These are phyloP conservation scores for Thalpophila matura DNA, from an alignment of 2,888 invertebrate genomes.

Conservation along the genomic window DNA sequence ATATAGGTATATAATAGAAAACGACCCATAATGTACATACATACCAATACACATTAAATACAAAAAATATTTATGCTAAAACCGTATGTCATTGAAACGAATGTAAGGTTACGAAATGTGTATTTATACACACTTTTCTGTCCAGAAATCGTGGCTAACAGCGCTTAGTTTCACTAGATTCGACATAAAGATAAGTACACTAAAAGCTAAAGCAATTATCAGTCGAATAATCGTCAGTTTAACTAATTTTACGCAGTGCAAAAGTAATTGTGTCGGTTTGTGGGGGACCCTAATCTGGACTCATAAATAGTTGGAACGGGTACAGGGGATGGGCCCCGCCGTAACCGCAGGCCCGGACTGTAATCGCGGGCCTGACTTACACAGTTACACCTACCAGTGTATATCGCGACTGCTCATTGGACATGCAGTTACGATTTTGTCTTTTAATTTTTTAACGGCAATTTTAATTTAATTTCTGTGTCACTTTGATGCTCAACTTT, in stretches of 20 bases:
- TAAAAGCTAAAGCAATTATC: constrained; percentile 55
- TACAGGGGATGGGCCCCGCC: constrained; percentile 21
- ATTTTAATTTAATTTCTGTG: constrained; percentile 2
- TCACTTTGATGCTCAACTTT: no score
- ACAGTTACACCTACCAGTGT: constrained; percentile 15
- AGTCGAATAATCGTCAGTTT: constrained; percentile 49
- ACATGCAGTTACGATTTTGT: constrained; percentile 22
- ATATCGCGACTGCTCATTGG: constrained; percentile 30
- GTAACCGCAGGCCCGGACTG: constrained; percentile 46
- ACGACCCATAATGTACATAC: no score
- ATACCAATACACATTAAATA: constrained; percentile 6
- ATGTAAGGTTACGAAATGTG: not conserved
- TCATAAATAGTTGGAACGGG: constrained; percentile 58
- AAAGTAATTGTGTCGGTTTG: constrained; percentile 63
- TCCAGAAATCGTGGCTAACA: constrained; percentile 13
- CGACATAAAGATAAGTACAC: constrained; percentile 39
- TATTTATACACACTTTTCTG: not conserved
- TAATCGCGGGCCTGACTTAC: constrained; percentile 31
- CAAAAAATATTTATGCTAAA: not conserved
- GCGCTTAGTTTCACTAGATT: constrained; percentile 30
- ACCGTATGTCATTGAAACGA: not conserved
- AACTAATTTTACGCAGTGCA: constrained; percentile 52
- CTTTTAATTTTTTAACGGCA: constrained; percentile 17
- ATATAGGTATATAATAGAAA: no score
- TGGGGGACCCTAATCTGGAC: constrained; percentile 57